Evolutionary conservation across 30 jellyfish, hydroid and myxozoan genomes (phyloP).

Genomic region (Cassiopea andromeda): DNA sequence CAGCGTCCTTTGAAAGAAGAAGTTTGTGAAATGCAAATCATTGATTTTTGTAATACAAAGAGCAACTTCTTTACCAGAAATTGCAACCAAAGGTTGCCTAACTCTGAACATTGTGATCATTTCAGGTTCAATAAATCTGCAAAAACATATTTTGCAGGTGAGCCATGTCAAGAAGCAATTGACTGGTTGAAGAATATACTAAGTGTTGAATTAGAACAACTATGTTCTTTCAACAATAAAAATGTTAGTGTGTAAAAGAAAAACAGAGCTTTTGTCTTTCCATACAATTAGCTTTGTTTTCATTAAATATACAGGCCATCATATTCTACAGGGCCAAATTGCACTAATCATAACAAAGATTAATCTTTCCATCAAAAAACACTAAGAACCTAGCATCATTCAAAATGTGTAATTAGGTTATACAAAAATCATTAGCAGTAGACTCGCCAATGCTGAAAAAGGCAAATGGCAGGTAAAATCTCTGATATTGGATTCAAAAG

Average conservation of each 20-base stretch:
- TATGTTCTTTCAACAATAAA: not conserved
- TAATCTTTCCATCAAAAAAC: no score
- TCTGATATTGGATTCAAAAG: not conserved
- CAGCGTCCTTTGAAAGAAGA: slow-evolving; percentile 22
- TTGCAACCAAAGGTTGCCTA: slow-evolving; percentile 13
- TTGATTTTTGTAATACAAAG: not conserved
- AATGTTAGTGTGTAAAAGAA: no score
- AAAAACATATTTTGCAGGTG: not conserved
- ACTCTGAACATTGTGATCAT: not conserved
- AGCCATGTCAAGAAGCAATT: not conserved
- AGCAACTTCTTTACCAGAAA: not conserved
- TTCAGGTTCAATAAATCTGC: not conserved
- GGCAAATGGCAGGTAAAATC: no score
- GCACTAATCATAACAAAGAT: no score
- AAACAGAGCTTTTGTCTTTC: no score
- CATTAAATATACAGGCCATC: no score
- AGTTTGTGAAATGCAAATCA: not conserved
- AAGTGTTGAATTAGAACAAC: not conserved
- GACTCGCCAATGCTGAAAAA: no score
- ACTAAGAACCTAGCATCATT: no score
- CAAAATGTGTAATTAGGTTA: no score
- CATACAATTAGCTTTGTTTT: no score
- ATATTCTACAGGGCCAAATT: no score
- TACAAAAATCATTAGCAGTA: no score
- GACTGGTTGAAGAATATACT: not conserved